Conservation (phyloP, 2,797 vertebrate genomes). For the Ispidina picta region DNA sequence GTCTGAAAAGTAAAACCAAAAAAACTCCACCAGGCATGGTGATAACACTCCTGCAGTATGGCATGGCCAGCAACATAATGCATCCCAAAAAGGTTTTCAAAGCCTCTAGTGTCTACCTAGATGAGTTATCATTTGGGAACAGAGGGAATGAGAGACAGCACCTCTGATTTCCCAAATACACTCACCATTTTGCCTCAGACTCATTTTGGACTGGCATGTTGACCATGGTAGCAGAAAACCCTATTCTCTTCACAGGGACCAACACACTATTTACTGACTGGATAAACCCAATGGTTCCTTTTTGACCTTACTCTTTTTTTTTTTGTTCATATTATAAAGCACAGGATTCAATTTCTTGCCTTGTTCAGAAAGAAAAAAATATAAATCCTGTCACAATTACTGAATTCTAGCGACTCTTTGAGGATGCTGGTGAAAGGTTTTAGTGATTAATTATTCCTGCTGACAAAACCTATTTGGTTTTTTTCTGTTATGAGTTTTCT, state of each 20-base stretch:
- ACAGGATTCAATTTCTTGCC: neutral
- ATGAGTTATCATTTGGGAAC: neutral
- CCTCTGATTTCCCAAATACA: neutral
- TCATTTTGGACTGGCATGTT: neutral
- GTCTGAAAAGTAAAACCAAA: neutral
- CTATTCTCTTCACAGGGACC: neutral
- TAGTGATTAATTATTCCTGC: constrained; percentile 27
- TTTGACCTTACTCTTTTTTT: neutral
- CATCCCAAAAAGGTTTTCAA: neutral
- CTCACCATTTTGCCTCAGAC: neutral
- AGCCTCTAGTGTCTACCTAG: neutral
- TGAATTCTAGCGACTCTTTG: neutral
- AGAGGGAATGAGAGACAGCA: neutral
- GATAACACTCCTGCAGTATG: neutral
- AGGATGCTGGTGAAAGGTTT: constrained; percentile 9
- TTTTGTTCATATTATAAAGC: neutral
- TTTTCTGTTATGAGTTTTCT: neutral
- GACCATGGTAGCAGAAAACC: neutral
- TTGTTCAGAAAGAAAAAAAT: neutral
- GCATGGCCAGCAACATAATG: neutral
- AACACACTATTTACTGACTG: neutral
- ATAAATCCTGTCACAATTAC: neutral
- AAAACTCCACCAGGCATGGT: neutral
- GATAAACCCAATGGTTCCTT: neutral
- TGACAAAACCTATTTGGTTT: constrained; percentile 21